These are phyloP conservation scores for Hyperoplus immaculatus DNA, from an alignment of 2,797 vertebrate species.

Conservation along the genomic window DNA sequence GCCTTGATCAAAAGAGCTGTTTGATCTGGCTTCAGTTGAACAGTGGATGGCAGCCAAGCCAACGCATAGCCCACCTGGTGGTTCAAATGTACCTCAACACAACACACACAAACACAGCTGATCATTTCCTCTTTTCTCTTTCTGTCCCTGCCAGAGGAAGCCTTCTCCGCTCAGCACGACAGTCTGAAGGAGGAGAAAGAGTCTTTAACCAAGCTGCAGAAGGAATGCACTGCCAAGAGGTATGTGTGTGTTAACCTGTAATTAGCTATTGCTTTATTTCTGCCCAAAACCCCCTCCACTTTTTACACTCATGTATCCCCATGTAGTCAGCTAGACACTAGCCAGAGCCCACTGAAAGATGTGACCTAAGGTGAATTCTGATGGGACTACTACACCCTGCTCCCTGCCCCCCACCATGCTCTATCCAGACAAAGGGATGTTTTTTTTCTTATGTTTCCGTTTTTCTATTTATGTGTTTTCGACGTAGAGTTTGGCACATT, in stretches of 20 bases:
- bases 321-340: conserved; percentile 52
- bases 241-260: conserved; percentile 85
- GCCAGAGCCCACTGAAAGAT: conserved; percentile 19
- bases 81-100: conserved; percentile 57
- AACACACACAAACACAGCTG: conserved; percentile 58
- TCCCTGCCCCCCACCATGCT: conserved; percentile 34
- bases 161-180: conserved; percentile 88
- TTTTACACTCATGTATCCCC: conserved; percentile 14
- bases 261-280: conserved; percentile 63
- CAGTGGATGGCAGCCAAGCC: conserved; percentile 57
- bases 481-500: conserved; percentile 55
- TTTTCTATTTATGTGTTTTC: conserved; percentile 59
- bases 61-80: conserved; percentile 73
- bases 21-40: conserved; percentile 66
- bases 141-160: conserved; percentile 86
- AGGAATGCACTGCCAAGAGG: conserved; percentile 97
- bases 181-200: conserved; percentile 91
- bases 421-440: conserved; percentile 56
- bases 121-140: conserved; percentile 60
- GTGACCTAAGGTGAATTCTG: conserved; percentile 21
- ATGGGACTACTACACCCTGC: conserved; percentile 52
- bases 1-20: conserved; percentile 64
- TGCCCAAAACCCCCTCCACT: conserved; percentile 26
- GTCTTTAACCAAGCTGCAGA: conserved; percentile 90
- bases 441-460: conserved; percentile 54